Base-by-base conservation (phyloP, 2,888 invertebrate species). In the Sialis lutaria region DNA sequence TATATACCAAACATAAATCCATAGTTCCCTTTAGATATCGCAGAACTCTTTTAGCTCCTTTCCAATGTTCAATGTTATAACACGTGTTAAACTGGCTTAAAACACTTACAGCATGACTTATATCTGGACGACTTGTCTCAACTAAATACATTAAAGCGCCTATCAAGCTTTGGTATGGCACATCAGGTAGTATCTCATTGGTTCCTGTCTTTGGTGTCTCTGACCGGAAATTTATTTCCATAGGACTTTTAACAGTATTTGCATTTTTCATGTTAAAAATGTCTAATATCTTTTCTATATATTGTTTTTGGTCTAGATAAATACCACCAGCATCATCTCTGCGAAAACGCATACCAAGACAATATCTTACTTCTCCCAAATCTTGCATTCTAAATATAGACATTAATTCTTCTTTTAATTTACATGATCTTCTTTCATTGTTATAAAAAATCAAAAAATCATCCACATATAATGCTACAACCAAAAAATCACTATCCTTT, bases 11-110 rank as follows among this genome's bases (percentile, higher is more conserved):
- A 31, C 56, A 54, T 6, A 53, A 31, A 40, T 52, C 42, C 9
- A 42, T 47, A n/a, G 51, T 49, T 8, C 50, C 50, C 45, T 53
- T 52, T 6, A 52, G 41, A 43, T 62, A 62, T 3, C 57, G 49
- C 4, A 62, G 46, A 1, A 60, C 53, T 4, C 56, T 48, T 44
- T 60, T 57, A 0, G 57, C 57, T 2, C 56, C 57, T 9, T 45
- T 51, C 57, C 60, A 60, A 10, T 42, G 42, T 8, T 6, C 10
- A 7, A 6, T 30, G 30, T 30, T 10, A 42, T 8, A 42, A 42
- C 31, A 30, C 8, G 13, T 42, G 30, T 42, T 42, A 10, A 42
- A 42, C 31, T 42, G 40, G 10, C 7, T 8, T 40, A 40, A 10
- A 6, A 8, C 10, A 10, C 10, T 40, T 6, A 40, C 40, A 34